Conservation (phyloP, 1,140 invertebrate genomes). For the Bemisia tabaci region DNA sequence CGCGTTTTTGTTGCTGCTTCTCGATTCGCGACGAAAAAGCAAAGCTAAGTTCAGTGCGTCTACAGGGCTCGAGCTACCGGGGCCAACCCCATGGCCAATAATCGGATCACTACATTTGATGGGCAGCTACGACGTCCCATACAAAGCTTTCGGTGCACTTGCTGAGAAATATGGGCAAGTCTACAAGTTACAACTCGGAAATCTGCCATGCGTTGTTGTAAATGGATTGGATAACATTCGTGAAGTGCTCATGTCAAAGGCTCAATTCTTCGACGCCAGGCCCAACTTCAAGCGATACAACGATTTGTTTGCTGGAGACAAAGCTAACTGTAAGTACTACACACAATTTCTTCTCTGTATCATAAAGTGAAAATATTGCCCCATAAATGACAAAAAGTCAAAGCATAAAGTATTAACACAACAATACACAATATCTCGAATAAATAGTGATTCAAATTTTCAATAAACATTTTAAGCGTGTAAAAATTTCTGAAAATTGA, state of each 20-base stretch:
- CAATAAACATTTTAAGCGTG: no score
- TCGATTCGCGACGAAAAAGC: neutral
- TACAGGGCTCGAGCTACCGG: constrained; percentile 32
- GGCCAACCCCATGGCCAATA: constrained; percentile 41
- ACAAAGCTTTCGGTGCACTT: constrained; percentile 44
- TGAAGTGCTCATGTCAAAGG: constrained; percentile 45
- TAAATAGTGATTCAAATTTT: no score
- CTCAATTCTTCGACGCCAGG: constrained; percentile 45
- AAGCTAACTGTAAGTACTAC: constrained; percentile 50
- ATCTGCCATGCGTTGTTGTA: constrained; percentile 43
- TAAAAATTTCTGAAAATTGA: no score
- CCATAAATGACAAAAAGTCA: no score
- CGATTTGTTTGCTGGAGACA: constrained; percentile 46
- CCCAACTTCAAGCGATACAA: constrained; percentile 49
- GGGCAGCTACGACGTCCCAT: constrained; percentile 43
- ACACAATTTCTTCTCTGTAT: no score
- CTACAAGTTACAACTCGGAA: constrained; percentile 43
- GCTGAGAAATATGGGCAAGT: constrained; percentile 40
- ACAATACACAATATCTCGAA: no score
- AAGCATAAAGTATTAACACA: no score
- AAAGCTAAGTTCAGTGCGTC: neutral
- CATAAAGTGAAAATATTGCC: no score
- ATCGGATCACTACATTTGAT: constrained; percentile 44
- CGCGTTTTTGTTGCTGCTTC: neutral
- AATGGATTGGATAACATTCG: constrained; percentile 46